Conservation (phyloP, 2,888 invertebrate genomes). For the Drosophila paranaensis region DNA sequence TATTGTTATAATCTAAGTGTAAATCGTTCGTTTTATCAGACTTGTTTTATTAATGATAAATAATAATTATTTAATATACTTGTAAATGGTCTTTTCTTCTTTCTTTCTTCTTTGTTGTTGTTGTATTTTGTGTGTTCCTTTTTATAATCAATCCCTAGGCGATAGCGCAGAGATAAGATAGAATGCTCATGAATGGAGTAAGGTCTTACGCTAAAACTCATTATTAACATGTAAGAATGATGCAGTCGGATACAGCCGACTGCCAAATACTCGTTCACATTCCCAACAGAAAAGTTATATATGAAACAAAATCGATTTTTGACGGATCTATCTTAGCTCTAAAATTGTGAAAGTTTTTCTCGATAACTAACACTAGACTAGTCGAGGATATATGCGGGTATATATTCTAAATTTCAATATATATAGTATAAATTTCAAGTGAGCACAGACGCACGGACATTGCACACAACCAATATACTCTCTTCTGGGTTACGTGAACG, state of each 20-base stretch:
- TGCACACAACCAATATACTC: background rate
- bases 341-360: too few species aligned
- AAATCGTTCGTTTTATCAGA: constrained; percentile 43
- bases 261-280: background rate
- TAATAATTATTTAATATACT: constrained; percentile 61
- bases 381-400: background rate
- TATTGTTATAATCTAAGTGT: constrained; percentile 40
- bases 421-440: background rate
- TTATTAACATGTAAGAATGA: constrained; percentile 6
- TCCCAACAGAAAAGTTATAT: background rate
- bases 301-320: background rate
- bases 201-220: constrained; percentile 24
- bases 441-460: background rate
- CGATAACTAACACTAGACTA: background rate
- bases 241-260: constrained; percentile 3
- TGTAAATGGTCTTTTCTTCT: constrained; percentile 34
- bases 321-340: background rate
- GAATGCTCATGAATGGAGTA: constrained; percentile 41
- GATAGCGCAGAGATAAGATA: constrained; percentile 34
- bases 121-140: background rate
- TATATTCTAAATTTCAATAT: background rate
- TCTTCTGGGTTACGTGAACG: background rate
- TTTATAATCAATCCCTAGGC: constrained; percentile 32
- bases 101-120: background rate
- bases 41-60: constrained; percentile 59